phyloP scores from a whole-genome alignment of 1,140 invertebrate genomes.

The Listronotus oregonensis region DNA sequence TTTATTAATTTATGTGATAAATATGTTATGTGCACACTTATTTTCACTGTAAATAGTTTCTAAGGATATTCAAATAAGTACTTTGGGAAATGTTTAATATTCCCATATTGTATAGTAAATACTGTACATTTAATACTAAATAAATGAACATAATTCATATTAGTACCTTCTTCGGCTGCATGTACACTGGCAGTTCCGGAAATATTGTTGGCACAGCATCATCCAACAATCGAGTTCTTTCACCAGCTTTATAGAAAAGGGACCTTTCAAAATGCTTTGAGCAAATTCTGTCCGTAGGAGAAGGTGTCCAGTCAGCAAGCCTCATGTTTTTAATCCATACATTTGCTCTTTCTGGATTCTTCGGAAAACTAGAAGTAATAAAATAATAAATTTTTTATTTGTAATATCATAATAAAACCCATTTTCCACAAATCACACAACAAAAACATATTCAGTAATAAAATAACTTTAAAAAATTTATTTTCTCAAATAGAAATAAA shows the following conservation, averaged over 20 bases:
- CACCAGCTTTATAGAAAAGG: not conserved
- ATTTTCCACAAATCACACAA: not conserved
- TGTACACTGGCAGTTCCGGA: not conserved
- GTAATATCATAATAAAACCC: not conserved
- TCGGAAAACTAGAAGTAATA: slow-evolving; percentile 6
- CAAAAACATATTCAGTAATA: not conserved
- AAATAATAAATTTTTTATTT: not conserved
- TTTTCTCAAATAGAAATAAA: not conserved
- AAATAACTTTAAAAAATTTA: not conserved
- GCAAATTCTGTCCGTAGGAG: slow-evolving; percentile 6
- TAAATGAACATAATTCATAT: no score
- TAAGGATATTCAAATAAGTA: no score
- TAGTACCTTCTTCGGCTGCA: slow-evolving; percentile 7
- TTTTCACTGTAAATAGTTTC: no score
- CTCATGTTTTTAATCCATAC: slow-evolving; percentile 4
- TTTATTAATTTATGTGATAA: no score
- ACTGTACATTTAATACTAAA: no score
- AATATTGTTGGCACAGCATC: slow-evolving; percentile 7
- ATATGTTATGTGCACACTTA: no score
- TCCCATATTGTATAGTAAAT: no score
- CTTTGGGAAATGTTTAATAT: no score
- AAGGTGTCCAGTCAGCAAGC: not conserved
- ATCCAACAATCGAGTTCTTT: slow-evolving; percentile 2
- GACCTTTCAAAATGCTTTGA: slow-evolving; percentile 11
- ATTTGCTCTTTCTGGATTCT: slow-evolving; percentile 4